Evolutionary conservation across 1,140 invertebrate species (phyloP).

Genomic region (Marisa cornuarietis): DNA sequence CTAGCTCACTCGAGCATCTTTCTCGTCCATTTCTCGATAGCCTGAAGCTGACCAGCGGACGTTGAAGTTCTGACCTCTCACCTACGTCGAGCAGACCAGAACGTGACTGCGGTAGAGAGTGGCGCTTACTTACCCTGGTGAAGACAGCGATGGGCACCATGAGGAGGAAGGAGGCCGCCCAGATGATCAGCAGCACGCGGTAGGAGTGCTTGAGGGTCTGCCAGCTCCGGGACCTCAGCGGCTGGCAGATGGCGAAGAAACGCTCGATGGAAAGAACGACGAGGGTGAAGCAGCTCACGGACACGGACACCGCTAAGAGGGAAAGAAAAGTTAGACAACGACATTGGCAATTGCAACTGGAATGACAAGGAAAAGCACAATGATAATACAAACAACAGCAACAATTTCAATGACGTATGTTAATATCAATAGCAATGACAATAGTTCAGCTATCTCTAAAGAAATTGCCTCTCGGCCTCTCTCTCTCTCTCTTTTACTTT

Average conservation of each 20-base stretch:
- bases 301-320: conserved; percentile 81
- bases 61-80: too few relatives aligned
- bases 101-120: too few relatives aligned
- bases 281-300: conserved; percentile 87
- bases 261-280: conserved; percentile 88
- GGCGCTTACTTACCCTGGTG: conserved; percentile 67
- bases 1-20: too few relatives aligned
- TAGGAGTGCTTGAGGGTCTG: conserved; percentile 89
- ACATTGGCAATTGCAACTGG: neutral
- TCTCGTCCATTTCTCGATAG: too few relatives aligned
- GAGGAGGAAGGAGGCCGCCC: conserved; percentile 38
- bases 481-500: too few relatives aligned
- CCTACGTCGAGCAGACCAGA: too few relatives aligned
- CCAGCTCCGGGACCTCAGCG: conserved; percentile 76
- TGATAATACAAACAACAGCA: neutral
- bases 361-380: neutral
- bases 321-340: conserved; percentile 14
- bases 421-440: too few relatives aligned
- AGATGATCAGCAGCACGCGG: conserved; percentile 69
- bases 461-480: too few relatives aligned
- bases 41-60: too few relatives aligned
- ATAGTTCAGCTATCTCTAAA: too few relatives aligned
- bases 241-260: conserved; percentile 90
- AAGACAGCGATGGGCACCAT: conserved; percentile 77
- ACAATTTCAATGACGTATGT: neutral